phyloP scores from a whole-genome alignment of 2,113 vertebrate species.

The Mobula birostris region DNA sequence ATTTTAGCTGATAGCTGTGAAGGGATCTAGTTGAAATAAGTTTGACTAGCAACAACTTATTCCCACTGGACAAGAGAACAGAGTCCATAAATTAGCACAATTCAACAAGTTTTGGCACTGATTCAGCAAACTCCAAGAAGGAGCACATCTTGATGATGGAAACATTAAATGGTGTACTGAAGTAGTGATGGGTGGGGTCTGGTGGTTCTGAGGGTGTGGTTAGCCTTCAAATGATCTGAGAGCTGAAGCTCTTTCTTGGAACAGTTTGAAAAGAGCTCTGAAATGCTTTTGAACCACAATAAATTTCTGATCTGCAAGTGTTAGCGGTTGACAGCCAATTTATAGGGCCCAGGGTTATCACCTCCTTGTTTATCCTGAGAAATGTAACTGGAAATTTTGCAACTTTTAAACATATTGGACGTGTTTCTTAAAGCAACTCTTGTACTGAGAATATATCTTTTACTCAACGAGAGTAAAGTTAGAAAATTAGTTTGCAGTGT shows the following conservation, averaged over 20 bases:
- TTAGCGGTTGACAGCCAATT: background rate
- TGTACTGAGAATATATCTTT: background rate
- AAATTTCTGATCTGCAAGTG: background rate
- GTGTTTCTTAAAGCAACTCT: background rate
- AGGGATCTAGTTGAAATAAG: background rate
- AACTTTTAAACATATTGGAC: background rate
- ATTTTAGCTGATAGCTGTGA: background rate
- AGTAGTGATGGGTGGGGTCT: background rate
- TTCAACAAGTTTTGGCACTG: background rate
- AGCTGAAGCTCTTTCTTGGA: background rate
- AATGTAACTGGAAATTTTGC: background rate
- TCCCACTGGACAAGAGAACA: background rate
- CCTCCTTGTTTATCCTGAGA: background rate
- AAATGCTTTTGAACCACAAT: background rate
- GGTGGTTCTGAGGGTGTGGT: too few species aligned
- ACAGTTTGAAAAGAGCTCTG: background rate
- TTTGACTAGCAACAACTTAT: background rate
- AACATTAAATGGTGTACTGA: background rate
- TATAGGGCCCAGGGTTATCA: background rate
- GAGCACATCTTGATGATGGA: background rate
- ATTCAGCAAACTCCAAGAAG: background rate
- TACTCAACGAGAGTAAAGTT: background rate
- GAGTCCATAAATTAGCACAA: background rate
- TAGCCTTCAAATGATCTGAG: background rate
- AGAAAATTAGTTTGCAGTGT: background rate